Evolutionary conservation across 2,888 invertebrate genomes (phyloP), one percentile per base, ranked within the genome.

Genomic region (Apamea monoglypha): DNA sequence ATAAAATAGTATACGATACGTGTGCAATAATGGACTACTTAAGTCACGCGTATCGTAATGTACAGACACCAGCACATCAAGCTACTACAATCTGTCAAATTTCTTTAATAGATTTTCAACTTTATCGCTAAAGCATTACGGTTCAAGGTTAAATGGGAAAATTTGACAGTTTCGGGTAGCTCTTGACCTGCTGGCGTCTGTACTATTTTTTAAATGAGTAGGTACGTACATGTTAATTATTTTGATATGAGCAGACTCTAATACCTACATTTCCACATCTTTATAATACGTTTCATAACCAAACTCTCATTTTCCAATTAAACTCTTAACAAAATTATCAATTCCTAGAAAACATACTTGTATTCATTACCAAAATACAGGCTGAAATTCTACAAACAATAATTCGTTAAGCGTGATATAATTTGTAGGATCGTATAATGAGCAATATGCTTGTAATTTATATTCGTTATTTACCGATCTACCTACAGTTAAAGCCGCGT

Each of bases 391-490:
- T 47, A 59, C 50, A 50, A 71, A 74, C 69, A 80, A 84, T 83
- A 78, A 70, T 79, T 78, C 66, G 66, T 74, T 70, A 76, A 81
- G 74, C 71, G n/a, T 40, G 40, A 74, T 75, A 78, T 83, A 81
- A 85, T 88, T 82, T 73, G 29, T 21, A 32, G 68, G 61, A 69
- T 80, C 59, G 36, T 73, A 64, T 79, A 84, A 83, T 82, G 76
- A 50, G 44, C 66, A 80, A 82, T 83, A 82, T 82, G 56, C 44
- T 81, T 81, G 12, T 36, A 74, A 92, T 91, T 90, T 89, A 88
- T 91, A 88, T 81, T 83, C 59, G 75, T 86, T 88, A 89, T 88
- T 90, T 84, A 86, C 75, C 69, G 75, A 90, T 90, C 82, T 74
- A 85, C 83, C 81, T 74, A 84, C 82, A 89, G 25, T n/a, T 74